Evolutionary conservation across 2,113 vertebrate genomes (phyloP).

Genomic region (Kobus ellipsiprymnus): DNA sequence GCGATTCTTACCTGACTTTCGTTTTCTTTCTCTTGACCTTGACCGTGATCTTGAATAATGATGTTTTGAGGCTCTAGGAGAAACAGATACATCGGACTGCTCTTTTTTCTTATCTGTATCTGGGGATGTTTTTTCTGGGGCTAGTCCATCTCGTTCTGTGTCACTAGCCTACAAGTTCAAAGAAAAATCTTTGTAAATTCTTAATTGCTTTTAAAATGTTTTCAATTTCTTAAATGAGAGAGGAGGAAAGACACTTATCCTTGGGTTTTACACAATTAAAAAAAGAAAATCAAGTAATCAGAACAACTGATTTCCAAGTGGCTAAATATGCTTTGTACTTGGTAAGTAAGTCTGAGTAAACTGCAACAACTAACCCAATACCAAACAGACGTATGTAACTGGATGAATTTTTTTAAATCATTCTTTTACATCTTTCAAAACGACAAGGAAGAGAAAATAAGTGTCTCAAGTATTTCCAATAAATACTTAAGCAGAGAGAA

Average conservation of each 20-base stretch:
- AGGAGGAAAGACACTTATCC: neutral
- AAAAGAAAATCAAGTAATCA: neutral
- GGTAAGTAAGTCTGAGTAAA: neutral
- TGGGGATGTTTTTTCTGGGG: conserved; percentile 83
- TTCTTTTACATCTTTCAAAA: neutral
- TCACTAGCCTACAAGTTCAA: conserved; percentile 86
- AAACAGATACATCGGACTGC: conserved; percentile 88
- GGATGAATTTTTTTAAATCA: neutral
- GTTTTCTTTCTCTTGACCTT: conserved; percentile 89
- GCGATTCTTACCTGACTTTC: conserved; percentile 84
- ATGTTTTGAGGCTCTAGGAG: conserved; percentile 91
- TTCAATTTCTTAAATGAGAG: neutral
- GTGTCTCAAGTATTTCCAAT: neutral
- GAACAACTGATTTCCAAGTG: neutral
- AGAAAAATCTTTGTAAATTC: conserved; percentile 16
- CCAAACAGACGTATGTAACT: neutral
- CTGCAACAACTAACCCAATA: neutral
- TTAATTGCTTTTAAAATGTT: conserved; percentile 4
- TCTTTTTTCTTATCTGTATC: conserved; percentile 88
- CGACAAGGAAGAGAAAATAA: neutral
- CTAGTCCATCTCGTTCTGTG: conserved; percentile 84
- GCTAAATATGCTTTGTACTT: neutral
- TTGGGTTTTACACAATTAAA: neutral
- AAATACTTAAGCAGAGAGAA: neutral
- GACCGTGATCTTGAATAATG: conserved; percentile 94